Base-by-base conservation (phyloP, 2,888 invertebrate species). In the Helicoverpa assulta region DNA sequence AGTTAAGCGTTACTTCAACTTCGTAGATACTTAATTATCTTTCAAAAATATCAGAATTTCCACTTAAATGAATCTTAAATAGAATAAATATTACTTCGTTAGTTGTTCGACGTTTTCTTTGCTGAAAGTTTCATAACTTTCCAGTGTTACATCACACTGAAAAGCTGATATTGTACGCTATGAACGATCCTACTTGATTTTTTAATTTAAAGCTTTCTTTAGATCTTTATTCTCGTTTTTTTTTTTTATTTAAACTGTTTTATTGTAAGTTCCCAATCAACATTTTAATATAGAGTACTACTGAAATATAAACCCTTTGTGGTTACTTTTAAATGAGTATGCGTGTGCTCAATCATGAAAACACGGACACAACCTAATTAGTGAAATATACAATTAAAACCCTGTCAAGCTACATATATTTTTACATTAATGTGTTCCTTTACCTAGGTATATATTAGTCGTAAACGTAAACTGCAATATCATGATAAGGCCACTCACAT, bases 81-180 rank as follows among this genome's bases (percentile, higher is more conserved):
- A 69, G 4, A 69, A 79, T 58, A 79, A 74, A 77, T 52, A 77
- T 54, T 55, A 66, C 40, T 66, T 43, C 63, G 72, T 78, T 69
- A 62, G 53, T 18, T 68, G 60, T 61, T 66, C 61, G 67, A 50
- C 58, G 64, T 62, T 68, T 58, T 19, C 58, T 61, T 29, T 29
- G 51, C 50, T 56, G 19, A 54, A 63, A 69, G 59, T 77, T 75
- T 50, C 52, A n/a, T 14, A 79, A 77, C 55, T 79, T 67, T 65
- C n/a, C n/a, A 26, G 12, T 58, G 61, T 64, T 75, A 75, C 54
- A 64, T 67, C 75, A 61, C 56, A 66, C 56, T 52, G 57, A 55
- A 67, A 74, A 70, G n/a, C 62, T 63, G 54, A 60, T 69, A 63
- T 56, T 51, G 52, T 33, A 64, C 58, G 33, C 60, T 64, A 43